phyloP scores from a whole-genome alignment of 2,797 vertebrate genomes.

The Hyperoplus lanceolatus region DNA sequence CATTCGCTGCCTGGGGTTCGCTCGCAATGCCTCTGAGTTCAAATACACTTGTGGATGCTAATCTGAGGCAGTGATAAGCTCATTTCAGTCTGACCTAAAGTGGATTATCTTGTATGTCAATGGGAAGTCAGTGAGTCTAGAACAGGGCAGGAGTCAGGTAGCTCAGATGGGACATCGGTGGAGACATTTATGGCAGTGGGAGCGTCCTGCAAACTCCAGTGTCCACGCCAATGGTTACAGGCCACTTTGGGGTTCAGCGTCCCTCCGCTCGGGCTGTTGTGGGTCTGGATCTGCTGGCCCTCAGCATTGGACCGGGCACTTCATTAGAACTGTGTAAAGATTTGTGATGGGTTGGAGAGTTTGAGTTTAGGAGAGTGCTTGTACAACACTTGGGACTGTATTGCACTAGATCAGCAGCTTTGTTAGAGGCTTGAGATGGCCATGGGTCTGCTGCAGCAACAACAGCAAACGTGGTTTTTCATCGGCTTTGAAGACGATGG shows the following conservation, averaged over 20 bases:
- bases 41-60: conserved; percentile 65
- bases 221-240: conserved; percentile 5
- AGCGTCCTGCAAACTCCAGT: conserved; percentile 13
- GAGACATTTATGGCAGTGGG: conserved; percentile 40
- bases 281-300: conserved; percentile 19
- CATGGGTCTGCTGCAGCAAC: conserved; percentile 79
- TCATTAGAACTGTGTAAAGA: conserved; percentile 15
- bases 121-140: conserved; percentile 53
- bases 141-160: conserved; percentile 18
- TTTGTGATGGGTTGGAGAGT: conserved; percentile 10
- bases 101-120: conserved; percentile 73
- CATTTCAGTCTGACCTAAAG: conserved; percentile 72
- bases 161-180: neutral
- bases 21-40: conserved; percentile 41
- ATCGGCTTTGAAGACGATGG: conserved; percentile 84
- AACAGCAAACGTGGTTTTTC: conserved; percentile 65
- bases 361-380: neutral
- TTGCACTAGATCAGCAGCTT: conserved; percentile 11
- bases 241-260: neutral
- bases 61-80: conserved; percentile 68
- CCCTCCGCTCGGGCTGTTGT: neutral
- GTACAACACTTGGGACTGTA: neutral
- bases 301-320: neutral
- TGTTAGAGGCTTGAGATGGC: conserved; percentile 23
- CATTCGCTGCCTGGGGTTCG: conserved; percentile 28